Evolutionary conservation across 2,113 vertebrate species (phyloP).

Genomic region (Neofelis nebulosa): DNA sequence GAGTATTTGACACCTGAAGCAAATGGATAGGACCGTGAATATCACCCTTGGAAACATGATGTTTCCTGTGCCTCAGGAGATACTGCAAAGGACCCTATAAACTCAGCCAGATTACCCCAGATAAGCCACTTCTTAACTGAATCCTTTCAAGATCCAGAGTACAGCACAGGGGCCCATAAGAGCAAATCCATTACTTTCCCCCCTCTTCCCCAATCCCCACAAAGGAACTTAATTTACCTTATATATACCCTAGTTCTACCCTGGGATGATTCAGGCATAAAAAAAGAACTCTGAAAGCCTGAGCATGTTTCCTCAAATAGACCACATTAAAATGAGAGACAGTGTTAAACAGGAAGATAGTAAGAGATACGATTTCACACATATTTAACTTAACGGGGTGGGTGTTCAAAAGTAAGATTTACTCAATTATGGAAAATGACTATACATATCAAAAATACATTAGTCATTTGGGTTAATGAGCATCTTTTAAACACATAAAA

Average conservation of each 20-base stretch:
- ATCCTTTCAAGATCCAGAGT: neutral
- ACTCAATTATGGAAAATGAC: neutral
- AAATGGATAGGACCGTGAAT: neutral
- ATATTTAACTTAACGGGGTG: neutral
- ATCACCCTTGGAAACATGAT: neutral
- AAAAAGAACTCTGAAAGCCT: neutral
- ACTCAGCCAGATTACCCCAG: neutral
- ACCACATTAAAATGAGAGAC: neutral
- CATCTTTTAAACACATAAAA: neutral
- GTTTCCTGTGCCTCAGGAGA: neutral
- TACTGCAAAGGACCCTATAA: neutral
- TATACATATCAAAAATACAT: neutral
- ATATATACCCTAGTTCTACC: neutral
- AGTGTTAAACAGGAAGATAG: neutral
- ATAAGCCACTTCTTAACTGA: neutral
- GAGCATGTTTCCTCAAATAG: neutral
- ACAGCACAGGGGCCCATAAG: accelerated
- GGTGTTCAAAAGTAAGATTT: neutral
- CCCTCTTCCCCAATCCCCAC: neutral
- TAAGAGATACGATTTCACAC: neutral
- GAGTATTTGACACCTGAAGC: neutral
- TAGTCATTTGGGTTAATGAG: neutral
- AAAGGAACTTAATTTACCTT: neutral
- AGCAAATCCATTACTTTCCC: neutral
- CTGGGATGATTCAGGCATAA: neutral